Percentiles rank a stretch among this genome's conserved stretches.
phyloP scores from a whole-genome alignment of 2,113 vertebrate genomes.

The Macquaria australasica region DNA sequence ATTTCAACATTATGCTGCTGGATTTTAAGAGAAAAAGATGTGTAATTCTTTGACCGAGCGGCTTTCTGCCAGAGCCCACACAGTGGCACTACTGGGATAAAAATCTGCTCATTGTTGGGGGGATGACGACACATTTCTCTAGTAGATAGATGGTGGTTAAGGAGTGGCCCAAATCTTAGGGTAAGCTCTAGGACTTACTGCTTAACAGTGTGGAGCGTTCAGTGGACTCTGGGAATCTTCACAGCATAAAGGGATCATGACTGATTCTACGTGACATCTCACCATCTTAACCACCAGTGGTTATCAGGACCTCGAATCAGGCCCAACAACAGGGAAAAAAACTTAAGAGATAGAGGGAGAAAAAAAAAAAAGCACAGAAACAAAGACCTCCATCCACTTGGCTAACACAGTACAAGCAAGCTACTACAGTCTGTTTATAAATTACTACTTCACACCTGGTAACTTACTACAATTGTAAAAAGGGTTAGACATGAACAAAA shows the following conservation, averaged over 20 bases:
- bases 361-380: slow-evolving; percentile 64
- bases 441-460: slow-evolving; percentile 90
- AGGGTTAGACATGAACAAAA: slow-evolving; percentile 87
- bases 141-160: slow-evolving; percentile 70
- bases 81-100: slow-evolving; percentile 96
- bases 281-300: slow-evolving; percentile 80
- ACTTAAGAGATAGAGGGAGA: slow-evolving; percentile 56
- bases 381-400: slow-evolving; percentile 84
- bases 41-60: slow-evolving; percentile 91
- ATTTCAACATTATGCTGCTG: slow-evolving; percentile 99
- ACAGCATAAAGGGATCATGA: slow-evolving; percentile 78
- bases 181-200: slow-evolving; percentile 72
- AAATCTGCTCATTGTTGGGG: slow-evolving; percentile 82
- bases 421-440: slow-evolving; percentile 89
- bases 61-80: slow-evolving; percentile 96
- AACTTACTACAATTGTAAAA: slow-evolving; percentile 89
- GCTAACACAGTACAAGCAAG: slow-evolving; percentile 87
- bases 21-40: slow-evolving; percentile 88
- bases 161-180: slow-evolving; percentile 81
- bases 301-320: slow-evolving; percentile 70
- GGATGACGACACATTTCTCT: slow-evolving; percentile 82
- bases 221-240: slow-evolving; percentile 74
- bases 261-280: slow-evolving; percentile 70
- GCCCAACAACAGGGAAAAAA: slow-evolving; percentile 69
- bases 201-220: slow-evolving; percentile 54